A percentile compares a stretch with the other conserved stretches of the same genome.
These are phyloP conservation scores for Aleiodes leptofemur DNA, from an alignment of 2,888 invertebrate genomes.

Conservation along the genomic window DNA sequence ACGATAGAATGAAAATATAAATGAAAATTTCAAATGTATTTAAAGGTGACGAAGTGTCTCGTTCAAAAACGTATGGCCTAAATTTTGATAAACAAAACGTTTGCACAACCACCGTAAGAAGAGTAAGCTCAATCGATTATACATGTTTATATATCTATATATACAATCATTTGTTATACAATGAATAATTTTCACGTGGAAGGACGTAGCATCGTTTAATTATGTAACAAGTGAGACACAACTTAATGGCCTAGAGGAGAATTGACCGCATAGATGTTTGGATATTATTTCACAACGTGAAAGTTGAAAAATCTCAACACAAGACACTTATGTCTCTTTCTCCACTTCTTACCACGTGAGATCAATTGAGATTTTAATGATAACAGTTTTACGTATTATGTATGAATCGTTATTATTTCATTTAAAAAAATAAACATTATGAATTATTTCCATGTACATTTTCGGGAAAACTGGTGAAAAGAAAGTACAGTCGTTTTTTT, in stretches of 20 bases:
- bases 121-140: slow-evolving; percentile 5
- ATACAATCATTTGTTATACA: slow-evolving; percentile 42
- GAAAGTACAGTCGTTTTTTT: too few species aligned
- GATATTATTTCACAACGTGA: slow-evolving; percentile 66
- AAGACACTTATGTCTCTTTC: slow-evolving; percentile 45
- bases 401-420: slow-evolving; percentile 41
- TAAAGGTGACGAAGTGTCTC: slow-evolving; percentile 9
- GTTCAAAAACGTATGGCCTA: slow-evolving; percentile 37
- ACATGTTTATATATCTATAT: not conserved
- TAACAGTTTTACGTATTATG: slow-evolving; percentile 10
- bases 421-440: too few species aligned
- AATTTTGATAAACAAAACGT: slow-evolving; percentile 23
- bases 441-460: too few species aligned
- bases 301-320: slow-evolving; percentile 61
- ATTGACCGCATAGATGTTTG: slow-evolving; percentile 57
- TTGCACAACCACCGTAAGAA: slow-evolving; percentile 23
- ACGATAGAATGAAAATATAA: too few species aligned
- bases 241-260: slow-evolving; percentile 37
- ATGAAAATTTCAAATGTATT: too few species aligned
- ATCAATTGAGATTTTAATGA: not conserved
- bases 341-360: slow-evolving; percentile 6
- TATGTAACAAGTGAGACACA: slow-evolving; percentile 38
- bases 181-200: slow-evolving; percentile 20
- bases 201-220: slow-evolving; percentile 37
- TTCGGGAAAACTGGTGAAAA: too few species aligned